These are phyloP conservation scores for Cossypha polioptera DNA, from an alignment of 2,797 vertebrate species.

Conservation along the genomic window DNA sequence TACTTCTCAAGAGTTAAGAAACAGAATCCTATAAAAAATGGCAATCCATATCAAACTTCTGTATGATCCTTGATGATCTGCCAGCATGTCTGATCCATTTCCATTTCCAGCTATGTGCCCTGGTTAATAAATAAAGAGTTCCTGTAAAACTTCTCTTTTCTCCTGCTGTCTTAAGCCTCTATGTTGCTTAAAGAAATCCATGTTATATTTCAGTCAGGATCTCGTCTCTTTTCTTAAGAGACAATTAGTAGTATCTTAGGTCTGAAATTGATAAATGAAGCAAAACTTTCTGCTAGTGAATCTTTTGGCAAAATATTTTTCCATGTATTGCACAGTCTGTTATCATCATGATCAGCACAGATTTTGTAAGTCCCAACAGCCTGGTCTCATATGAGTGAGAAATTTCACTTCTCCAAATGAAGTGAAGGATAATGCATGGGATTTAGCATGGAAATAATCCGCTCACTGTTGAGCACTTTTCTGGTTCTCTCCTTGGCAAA, in stretches of 20 bases:
- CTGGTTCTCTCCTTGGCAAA: neutral
- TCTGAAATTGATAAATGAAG: neutral
- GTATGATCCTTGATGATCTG: slow-evolving; percentile 10
- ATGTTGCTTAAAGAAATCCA: slow-evolving; percentile 22
- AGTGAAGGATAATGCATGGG: neutral
- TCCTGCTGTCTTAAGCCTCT: slow-evolving; percentile 1
- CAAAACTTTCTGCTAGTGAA: neutral
- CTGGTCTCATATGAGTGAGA: neutral
- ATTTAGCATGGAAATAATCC: neutral
- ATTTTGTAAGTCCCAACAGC: neutral
- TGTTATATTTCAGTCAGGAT: neutral
- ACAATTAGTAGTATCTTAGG: neutral
- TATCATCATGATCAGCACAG: neutral
- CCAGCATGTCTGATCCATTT: neutral
- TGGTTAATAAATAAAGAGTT: slow-evolving; percentile 56
- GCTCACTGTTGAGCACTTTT: neutral
- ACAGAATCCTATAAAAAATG: neutral
- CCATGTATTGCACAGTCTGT: neutral
- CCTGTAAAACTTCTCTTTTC: slow-evolving; percentile 40
- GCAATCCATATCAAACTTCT: neutral
- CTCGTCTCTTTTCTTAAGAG: neutral
- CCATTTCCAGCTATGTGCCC: neutral
- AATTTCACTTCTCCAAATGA: neutral
- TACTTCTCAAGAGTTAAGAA: neutral
- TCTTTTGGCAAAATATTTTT: neutral